phyloP scores from a whole-genome alignment of 2,888 invertebrate species.

The Andrena dorsata region DNA sequence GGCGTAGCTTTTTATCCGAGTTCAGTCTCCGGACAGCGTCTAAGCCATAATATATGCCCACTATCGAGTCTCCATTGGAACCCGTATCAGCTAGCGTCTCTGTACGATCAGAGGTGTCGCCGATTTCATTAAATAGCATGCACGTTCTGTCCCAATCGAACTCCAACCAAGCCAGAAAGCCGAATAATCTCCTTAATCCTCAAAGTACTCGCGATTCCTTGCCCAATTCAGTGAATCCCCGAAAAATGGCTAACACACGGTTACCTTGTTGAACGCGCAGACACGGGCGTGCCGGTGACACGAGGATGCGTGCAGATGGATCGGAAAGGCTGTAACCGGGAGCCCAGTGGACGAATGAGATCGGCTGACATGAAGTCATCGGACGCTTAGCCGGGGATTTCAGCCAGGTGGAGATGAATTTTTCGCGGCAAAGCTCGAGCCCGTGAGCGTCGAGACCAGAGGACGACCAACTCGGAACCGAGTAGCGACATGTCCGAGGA shows the following conservation, averaged over 20 bases:
- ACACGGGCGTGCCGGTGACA: background rate
- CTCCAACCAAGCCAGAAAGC: background rate
- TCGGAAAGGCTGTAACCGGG: background rate
- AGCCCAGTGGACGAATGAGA: background rate
- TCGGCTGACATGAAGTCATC: conserved; percentile 47
- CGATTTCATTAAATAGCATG: background rate
- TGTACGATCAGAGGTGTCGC: too few relatives aligned
- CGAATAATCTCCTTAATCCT: background rate
- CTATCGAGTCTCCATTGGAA: too few relatives aligned
- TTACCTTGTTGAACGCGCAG: background rate
- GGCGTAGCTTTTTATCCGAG: too few relatives aligned
- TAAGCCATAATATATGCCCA: too few relatives aligned
- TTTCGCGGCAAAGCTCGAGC: conserved; percentile 38
- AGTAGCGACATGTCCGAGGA: conserved; percentile 54
- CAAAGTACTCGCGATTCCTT: background rate
- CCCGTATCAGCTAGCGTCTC: too few relatives aligned
- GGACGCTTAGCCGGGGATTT: conserved; percentile 36
- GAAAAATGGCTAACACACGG: background rate
- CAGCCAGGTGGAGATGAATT: conserved; percentile 37
- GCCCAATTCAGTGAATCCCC: background rate
- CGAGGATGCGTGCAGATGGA: conserved; percentile 10
- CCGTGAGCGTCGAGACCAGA: background rate
- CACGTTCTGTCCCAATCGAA: background rate
- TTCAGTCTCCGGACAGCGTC: too few relatives aligned
- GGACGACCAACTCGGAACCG: background rate